Percentiles rank a stretch among this genome's conserved stretches.
These are phyloP conservation scores for Typhlomys cinereus DNA, from an alignment of 2,113 vertebrate species.

Conservation along the genomic window DNA sequence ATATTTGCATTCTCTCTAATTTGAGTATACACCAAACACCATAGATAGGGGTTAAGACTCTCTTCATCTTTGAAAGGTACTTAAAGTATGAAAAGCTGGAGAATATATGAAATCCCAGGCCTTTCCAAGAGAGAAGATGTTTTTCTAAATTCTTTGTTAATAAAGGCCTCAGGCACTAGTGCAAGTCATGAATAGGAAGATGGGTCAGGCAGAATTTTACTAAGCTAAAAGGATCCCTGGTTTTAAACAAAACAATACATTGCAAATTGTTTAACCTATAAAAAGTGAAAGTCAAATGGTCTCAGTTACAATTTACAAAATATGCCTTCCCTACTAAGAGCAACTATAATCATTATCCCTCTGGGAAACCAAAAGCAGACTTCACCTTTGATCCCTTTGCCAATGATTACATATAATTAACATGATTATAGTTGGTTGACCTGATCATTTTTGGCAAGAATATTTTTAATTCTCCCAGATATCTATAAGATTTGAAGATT, in stretches of 20 bases:
- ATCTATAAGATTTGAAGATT: neutral
- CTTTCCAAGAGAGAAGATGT: neutral
- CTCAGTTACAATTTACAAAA: conserved; percentile 35
- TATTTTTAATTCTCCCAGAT: neutral
- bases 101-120: neutral
- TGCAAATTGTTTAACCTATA: conserved; percentile 32
- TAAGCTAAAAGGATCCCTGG: conserved; percentile 14
- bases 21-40: neutral
- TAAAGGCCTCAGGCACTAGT: neutral
- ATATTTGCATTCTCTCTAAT: neutral
- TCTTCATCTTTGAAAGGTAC: neutral
- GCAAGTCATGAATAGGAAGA: neutral
- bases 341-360: conserved; percentile 33
- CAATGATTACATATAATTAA: conserved; percentile 49
- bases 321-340: neutral
- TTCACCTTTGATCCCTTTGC: conserved; percentile 52
- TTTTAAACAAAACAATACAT: conserved; percentile 38
- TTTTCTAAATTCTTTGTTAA: conserved; percentile 24
- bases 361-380: conserved; percentile 19
- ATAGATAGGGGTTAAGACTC: neutral
- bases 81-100: neutral
- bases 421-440: conserved; percentile 44
- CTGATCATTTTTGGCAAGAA: neutral
- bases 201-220: conserved; percentile 24
- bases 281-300: conserved; percentile 41